These are phyloP conservation scores for Nebria ingens DNA, from an alignment of 1,140 invertebrate species.

Conservation along the genomic window DNA sequence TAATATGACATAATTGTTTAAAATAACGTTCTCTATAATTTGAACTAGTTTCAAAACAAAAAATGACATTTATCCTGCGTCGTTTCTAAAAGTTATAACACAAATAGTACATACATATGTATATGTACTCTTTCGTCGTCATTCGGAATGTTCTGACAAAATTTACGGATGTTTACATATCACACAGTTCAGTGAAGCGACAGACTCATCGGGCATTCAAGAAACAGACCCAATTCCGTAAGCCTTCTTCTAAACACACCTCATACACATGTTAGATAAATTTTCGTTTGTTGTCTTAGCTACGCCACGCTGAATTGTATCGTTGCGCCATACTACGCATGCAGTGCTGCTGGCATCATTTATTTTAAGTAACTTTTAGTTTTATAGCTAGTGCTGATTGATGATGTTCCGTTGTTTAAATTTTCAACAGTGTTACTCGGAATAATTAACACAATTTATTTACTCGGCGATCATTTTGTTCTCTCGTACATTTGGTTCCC, in stretches of 20 bases:
- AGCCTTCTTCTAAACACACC: too few relatives aligned
- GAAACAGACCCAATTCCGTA: background rate
- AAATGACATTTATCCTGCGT: too few relatives aligned
- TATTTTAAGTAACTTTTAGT: slow-evolving; percentile 4
- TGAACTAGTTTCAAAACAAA: too few relatives aligned
- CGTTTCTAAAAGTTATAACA: too few relatives aligned
- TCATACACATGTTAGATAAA: slow-evolving; percentile 1
- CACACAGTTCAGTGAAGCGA: background rate
- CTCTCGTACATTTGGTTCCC: background rate
- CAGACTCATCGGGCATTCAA: background rate
- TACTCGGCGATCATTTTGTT: background rate
- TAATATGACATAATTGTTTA: too few relatives aligned
- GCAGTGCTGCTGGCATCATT: background rate
- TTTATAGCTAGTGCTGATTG: background rate
- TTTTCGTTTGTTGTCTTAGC: background rate
- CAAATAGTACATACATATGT: background rate
- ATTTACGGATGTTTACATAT: slow-evolving; percentile 5
- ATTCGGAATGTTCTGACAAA: background rate
- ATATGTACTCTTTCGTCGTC: background rate
- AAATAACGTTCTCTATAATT: too few relatives aligned
- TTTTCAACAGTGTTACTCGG: background rate
- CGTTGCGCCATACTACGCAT: background rate
- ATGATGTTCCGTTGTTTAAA: slow-evolving; percentile 3
- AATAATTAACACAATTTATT: slow-evolving; percentile 8
- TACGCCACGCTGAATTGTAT: background rate